A percentile compares a stretch with the other conserved stretches of the same genome.
Conservation (phyloP, 1,140 invertebrate genomes). For the Oedothorax gibbosus region DNA sequence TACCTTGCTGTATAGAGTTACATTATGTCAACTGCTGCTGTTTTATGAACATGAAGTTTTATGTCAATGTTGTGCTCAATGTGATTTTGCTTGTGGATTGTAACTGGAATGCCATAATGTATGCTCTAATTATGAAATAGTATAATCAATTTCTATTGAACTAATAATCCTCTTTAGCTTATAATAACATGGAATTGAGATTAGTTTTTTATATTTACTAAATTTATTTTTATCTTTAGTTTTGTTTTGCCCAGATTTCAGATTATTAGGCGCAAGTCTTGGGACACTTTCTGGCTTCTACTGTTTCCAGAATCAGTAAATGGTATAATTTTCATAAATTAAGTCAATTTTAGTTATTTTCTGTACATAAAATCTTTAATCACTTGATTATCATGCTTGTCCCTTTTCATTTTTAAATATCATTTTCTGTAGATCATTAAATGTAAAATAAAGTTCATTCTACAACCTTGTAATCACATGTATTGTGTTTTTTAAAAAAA, state of each 20-base stretch:
- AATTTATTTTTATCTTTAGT: constrained; percentile 23
- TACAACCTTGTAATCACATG: constrained; percentile 17
- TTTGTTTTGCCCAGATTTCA: constrained; percentile 45
- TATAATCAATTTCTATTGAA: neutral
- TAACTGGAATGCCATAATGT: constrained; percentile 34
- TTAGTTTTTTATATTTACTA: neutral
- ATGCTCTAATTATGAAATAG: constrained; percentile 23
- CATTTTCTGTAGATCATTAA: constrained; percentile 52
- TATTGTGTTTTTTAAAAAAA: no score
- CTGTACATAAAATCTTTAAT: constrained; percentile 22
- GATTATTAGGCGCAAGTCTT: constrained; percentile 38
- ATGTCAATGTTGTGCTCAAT: constrained; percentile 53
- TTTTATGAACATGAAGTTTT: constrained; percentile 53
- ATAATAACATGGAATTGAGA: no score
- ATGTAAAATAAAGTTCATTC: constrained; percentile 58
- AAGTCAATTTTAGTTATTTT: constrained; percentile 9
- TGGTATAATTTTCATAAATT: constrained; percentile 38
- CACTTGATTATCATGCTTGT: constrained; percentile 12
- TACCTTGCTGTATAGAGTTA: constrained; percentile 43
- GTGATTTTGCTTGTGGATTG: constrained; percentile 46
- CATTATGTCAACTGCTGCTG: constrained; percentile 55
- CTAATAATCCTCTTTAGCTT: no score
- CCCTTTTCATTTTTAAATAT: constrained; percentile 37
- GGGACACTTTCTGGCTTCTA: constrained; percentile 27
- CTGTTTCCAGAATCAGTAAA: constrained; percentile 25